These are phyloP conservation scores for Chaenogobius annularis DNA, from an alignment of 2,113 vertebrate species.

Conservation along the genomic window DNA sequence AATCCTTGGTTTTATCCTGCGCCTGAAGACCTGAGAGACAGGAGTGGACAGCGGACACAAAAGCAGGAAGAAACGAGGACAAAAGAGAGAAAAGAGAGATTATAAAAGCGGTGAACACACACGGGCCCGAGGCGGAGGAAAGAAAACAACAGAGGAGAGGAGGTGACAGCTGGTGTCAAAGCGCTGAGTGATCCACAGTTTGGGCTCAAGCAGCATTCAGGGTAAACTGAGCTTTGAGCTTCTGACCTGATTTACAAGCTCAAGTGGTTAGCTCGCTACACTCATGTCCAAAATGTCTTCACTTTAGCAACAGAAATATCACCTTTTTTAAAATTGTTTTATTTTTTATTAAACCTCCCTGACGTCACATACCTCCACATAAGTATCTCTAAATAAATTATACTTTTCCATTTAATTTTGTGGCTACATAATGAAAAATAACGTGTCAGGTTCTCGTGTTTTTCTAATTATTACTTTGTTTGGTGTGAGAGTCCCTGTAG, in stretches of 20 bases:
- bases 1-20: constrained; percentile 97
- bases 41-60: constrained; percentile 31
- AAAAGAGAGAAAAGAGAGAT: constrained; percentile 53
- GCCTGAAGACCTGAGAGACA: constrained; percentile 89
- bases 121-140: constrained; percentile 39
- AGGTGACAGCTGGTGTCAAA: constrained; percentile 64
- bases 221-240: constrained; percentile 46
- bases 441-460: no score
- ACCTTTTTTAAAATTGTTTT: not conserved
- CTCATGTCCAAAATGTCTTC: constrained; percentile 3
- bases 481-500: no score
- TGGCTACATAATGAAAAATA: no score
- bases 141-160: constrained; percentile 37
- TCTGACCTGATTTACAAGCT: constrained; percentile 19
- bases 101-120: constrained; percentile 37
- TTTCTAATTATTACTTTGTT: no score
- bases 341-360: no score
- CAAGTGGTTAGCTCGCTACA: not conserved
- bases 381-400: no score
- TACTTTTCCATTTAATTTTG: no score
- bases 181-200: constrained; percentile 55
- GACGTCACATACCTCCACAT: not conserved
- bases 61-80: constrained; percentile 29
- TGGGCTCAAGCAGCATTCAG: constrained; percentile 42
- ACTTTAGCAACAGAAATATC: not conserved